A percentile compares a stretch with the other conserved stretches of the same genome.
Evolutionary conservation across 1,140 invertebrate genomes (phyloP).

Genomic region (Cherax destructor): DNA sequence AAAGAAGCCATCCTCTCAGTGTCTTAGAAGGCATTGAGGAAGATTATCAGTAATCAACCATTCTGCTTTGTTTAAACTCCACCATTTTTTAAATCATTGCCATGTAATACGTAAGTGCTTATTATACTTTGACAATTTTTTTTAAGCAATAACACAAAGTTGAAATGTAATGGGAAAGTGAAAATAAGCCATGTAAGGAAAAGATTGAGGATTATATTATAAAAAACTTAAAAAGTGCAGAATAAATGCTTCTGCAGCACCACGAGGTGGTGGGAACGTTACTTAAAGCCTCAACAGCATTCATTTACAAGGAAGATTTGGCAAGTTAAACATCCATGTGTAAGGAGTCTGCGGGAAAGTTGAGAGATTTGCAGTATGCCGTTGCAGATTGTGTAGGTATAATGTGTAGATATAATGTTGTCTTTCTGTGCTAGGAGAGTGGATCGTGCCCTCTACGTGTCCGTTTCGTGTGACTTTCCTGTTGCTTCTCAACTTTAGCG

Average conservation of each 20-base stretch:
- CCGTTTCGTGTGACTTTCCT: conserved; percentile 38
- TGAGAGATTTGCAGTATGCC: not conserved
- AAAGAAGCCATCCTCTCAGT: not conserved
- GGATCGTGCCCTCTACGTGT: conserved; percentile 17
- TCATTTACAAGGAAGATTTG: not conserved
- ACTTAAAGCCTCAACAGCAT: not conserved
- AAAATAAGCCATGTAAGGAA: not conserved
- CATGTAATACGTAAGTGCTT: not conserved
- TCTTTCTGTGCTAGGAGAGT: conserved; percentile 10
- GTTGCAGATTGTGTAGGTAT: not conserved
- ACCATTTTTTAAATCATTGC: not conserved
- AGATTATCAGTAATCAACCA: not conserved
- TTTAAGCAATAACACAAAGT: not conserved
- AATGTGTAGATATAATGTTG: not conserved
- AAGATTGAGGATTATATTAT: not conserved
- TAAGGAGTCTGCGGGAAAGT: not conserved
- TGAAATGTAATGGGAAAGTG: conserved; percentile 10
- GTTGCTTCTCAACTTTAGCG: conserved; percentile 39
- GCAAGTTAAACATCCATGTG: not conserved
- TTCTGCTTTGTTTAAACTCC: not conserved
- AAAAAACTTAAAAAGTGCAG: no score
- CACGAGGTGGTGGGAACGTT: no score
- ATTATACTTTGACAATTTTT: not conserved
- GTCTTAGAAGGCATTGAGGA: not conserved
- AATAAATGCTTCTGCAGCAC: no score